Conservation (phyloP, 1,140 invertebrate species). For the Calliphora vicina region DNA sequence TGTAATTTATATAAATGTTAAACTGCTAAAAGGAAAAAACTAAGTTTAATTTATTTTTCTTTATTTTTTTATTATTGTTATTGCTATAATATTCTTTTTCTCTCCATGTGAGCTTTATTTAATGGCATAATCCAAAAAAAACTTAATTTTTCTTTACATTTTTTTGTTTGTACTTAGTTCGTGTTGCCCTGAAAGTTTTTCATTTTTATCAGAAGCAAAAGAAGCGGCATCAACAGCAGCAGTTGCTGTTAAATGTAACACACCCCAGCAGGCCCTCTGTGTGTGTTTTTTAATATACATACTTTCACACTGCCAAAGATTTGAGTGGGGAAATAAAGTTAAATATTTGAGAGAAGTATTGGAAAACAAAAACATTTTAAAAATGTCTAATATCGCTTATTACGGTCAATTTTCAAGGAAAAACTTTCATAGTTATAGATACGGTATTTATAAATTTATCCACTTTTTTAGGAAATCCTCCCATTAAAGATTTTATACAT, state of each 20-base stretch:
- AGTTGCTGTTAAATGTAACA: slow-evolving; percentile 12
- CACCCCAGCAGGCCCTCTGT: slow-evolving; percentile 6
- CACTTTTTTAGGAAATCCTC: too few species aligned
- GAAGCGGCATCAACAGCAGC: background rate
- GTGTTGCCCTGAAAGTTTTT: slow-evolving; percentile 4
- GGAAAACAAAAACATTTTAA: too few species aligned
- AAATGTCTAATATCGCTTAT: too few species aligned
- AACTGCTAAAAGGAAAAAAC: background rate
- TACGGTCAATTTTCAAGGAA: too few species aligned
- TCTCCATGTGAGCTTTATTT: background rate
- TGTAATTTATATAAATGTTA: background rate
- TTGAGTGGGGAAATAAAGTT: background rate
- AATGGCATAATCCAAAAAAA: background rate
- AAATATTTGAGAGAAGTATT: too few species aligned
- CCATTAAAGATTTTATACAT: too few species aligned
- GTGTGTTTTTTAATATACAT: background rate
- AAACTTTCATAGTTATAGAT: too few species aligned
- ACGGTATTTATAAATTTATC: too few species aligned
- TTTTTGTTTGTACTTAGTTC: background rate
- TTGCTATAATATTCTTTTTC: background rate
- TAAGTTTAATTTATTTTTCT: background rate
- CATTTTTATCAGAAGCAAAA: slow-evolving; percentile 1
- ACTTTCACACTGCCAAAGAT: background rate
- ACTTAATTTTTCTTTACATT: background rate
- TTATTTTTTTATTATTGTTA: background rate